A percentile compares a stretch with the other conserved stretches of the same genome.
phyloP scores from a whole-genome alignment of 1,140 invertebrate species.

The Orius laevigatus region DNA sequence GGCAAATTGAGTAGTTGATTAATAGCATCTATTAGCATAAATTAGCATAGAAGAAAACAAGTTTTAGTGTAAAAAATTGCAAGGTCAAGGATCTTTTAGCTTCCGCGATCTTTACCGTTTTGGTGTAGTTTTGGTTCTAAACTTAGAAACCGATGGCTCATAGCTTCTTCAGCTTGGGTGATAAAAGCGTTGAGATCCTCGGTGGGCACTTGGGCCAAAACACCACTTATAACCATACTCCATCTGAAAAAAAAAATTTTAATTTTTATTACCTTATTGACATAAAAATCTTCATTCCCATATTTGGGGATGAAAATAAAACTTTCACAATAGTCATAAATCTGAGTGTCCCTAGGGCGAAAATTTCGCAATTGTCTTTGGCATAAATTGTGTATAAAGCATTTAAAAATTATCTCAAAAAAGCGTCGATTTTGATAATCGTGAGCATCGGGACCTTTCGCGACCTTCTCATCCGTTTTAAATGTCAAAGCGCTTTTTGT shows the following conservation, averaged over 20 bases:
- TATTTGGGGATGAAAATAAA: no score
- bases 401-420: no score
- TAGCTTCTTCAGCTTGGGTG: slow-evolving; percentile 23
- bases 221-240: not conserved
- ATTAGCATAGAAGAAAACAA: not conserved
- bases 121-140: slow-evolving; percentile 27
- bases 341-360: no score
- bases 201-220: slow-evolving; percentile 19
- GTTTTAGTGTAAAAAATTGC: not conserved
- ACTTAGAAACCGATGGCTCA: slow-evolving; percentile 24
- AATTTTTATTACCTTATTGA: not conserved
- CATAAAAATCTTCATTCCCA: no score
- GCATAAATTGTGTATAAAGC: no score
- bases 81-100: not conserved
- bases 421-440: no score
- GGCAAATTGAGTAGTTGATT: not conserved
- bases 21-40: not conserved
- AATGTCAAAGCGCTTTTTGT: no score
- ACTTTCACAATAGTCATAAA: no score
- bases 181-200: slow-evolving; percentile 26
- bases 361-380: no score
- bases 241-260: not conserved
- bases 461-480: no score
- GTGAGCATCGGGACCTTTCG: no score
- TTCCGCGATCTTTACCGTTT: slow-evolving; percentile 22